phyloP scores from a whole-genome alignment of 2,113 vertebrate genomes.

The Dolichotis patagonum region DNA sequence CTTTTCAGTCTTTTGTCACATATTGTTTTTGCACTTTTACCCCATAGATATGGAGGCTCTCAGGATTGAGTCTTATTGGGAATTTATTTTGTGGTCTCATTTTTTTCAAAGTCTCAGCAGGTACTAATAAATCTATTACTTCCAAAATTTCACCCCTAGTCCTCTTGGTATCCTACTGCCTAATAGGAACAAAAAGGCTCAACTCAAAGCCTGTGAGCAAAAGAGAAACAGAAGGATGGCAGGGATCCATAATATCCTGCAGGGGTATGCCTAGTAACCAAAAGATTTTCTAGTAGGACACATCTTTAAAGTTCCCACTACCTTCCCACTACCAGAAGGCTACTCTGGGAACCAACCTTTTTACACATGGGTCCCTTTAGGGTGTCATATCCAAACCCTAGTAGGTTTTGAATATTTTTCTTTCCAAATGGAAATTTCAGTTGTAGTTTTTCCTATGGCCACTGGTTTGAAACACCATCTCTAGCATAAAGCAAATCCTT shows the following conservation, averaged over 20 bases:
- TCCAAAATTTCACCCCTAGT: conserved; percentile 9
- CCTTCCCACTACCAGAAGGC: neutral
- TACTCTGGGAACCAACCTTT: neutral
- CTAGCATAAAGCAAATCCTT: neutral
- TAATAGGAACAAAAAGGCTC: neutral
- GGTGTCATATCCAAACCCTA: neutral
- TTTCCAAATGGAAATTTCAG: neutral
- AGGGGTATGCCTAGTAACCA: neutral
- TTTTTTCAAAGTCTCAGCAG: conserved; percentile 4
- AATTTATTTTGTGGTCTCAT: conserved; percentile 15
- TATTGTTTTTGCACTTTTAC: conserved; percentile 13
- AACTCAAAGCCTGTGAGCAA: neutral
- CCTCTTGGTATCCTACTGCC: neutral
- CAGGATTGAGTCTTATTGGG: neutral
- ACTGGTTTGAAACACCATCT: conserved; percentile 29
- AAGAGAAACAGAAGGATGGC: neutral
- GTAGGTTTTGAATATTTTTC: neutral
- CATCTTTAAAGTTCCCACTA: neutral
- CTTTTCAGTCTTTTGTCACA: neutral
- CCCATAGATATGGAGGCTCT: neutral
- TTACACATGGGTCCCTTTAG: too few relatives aligned
- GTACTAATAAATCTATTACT: neutral
- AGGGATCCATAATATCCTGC: neutral
- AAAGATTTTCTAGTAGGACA: neutral
- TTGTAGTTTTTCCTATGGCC: neutral